Percentiles rank a stretch among this genome's conserved stretches.
Conservation (phyloP, 2,113 vertebrate genomes). For the Ameiurus melas region DNA sequence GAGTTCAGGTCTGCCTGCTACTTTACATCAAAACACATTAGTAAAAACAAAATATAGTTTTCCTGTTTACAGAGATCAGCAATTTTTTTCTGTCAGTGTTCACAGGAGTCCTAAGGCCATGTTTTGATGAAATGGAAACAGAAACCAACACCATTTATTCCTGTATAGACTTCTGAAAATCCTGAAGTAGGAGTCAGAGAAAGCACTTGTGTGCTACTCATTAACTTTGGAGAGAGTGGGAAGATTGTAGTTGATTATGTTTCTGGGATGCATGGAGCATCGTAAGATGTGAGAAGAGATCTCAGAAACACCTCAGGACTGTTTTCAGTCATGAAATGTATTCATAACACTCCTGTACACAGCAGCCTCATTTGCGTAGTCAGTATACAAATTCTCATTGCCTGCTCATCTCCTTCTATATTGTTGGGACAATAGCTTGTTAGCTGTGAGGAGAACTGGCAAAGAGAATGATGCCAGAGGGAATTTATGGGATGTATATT, state of each 20-base stretch:
- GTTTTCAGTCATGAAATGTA: constrained; percentile 44
- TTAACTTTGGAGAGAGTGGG: constrained; percentile 37
- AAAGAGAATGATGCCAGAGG: constrained; percentile 36
- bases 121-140: constrained; percentile 42
- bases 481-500: constrained; percentile 49
- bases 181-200: neutral
- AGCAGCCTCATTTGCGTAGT: constrained; percentile 16
- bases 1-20: constrained; percentile 17
- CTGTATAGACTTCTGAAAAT: constrained; percentile 14
- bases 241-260: constrained; percentile 37
- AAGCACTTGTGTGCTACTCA: constrained; percentile 31
- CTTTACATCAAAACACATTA: constrained; percentile 20
- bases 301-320: constrained; percentile 23
- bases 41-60: constrained; percentile 32
- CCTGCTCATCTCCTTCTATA: constrained; percentile 48
- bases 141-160: constrained; percentile 27
- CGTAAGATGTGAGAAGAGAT: constrained; percentile 30
- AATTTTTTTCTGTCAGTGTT: constrained; percentile 29
- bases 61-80: constrained; percentile 29
- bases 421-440: constrained; percentile 55
- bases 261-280: constrained; percentile 11
- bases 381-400: constrained; percentile 32
- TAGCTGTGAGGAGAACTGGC: constrained; percentile 47
- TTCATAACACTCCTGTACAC: constrained; percentile 37
- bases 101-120: constrained; percentile 27